Percentiles rank a stretch among this genome's conserved stretches.
These are phyloP conservation scores for Anthoscopus minutus DNA, from an alignment of 2,113 vertebrate genomes.

Conservation along the genomic window DNA sequence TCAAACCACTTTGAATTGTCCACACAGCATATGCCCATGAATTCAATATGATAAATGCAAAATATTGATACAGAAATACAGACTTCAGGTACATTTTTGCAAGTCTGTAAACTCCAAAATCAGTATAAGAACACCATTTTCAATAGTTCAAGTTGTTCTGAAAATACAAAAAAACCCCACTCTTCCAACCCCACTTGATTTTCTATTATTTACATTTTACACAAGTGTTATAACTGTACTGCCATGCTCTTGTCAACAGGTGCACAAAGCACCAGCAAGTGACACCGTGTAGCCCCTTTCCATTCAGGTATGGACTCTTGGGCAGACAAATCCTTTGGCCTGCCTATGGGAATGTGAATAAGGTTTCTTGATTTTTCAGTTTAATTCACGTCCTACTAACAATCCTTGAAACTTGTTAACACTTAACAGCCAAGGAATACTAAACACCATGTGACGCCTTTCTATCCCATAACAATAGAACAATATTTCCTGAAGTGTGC, in stretches of 20 bases:
- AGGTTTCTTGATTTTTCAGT: background rate
- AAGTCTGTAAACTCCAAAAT: background rate
- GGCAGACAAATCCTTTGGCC: background rate
- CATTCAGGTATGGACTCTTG: fast-evolving
- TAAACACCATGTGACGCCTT: background rate
- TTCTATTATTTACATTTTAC: background rate
- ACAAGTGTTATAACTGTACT: background rate
- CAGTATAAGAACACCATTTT: background rate
- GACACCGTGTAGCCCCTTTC: background rate
- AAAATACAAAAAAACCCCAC: background rate
- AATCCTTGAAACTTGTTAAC: background rate
- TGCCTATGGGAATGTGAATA: background rate
- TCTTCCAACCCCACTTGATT: background rate
- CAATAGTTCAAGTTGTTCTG: background rate
- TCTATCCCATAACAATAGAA: background rate
- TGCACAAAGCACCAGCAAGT: background rate
- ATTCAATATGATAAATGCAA: background rate
- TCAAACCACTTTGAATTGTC: background rate
- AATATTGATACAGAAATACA: background rate
- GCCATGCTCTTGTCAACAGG: background rate
- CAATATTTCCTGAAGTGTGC: background rate
- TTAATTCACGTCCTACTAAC: background rate
- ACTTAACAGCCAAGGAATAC: background rate
- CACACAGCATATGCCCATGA: fast-evolving
- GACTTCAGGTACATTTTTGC: background rate